Conservation (phyloP, 2,797 vertebrate species). For the Anolis apletophallus region DNA sequence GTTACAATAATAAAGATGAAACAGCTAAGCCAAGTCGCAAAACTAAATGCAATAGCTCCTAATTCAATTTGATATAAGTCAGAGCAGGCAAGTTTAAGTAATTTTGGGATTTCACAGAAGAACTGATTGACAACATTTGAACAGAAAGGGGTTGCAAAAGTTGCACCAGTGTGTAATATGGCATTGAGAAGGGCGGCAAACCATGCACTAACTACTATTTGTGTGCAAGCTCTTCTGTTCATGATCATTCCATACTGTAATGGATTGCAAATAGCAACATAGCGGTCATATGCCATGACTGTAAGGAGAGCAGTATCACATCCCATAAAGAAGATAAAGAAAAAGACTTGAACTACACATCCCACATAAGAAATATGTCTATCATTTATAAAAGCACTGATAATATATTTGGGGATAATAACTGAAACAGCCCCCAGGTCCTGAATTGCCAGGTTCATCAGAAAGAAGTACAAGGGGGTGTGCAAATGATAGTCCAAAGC, state of each 20-base stretch:
- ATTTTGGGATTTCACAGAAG: constrained; percentile 37
- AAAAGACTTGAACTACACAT: constrained; percentile 34
- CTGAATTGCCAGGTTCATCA: constrained; percentile 35
- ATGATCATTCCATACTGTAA: constrained; percentile 29
- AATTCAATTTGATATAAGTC: not conserved
- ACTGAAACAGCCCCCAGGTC: constrained; percentile 40
- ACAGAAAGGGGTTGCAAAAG: constrained; percentile 44
- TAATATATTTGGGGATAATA: constrained; percentile 16
- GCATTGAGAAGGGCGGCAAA: constrained; percentile 6
- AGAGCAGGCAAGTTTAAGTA: constrained; percentile 32
- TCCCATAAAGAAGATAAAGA: constrained; percentile 38
- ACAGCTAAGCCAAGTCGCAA: too few species aligned
- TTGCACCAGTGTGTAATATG: constrained; percentile 5
- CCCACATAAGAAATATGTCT: constrained; percentile 27
- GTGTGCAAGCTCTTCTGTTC: not conserved
- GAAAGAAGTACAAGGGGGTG: constrained; percentile 32
- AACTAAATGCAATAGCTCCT: too few species aligned
- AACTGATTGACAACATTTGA: constrained; percentile 34
- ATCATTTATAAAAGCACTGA: constrained; percentile 15
- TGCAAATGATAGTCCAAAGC: constrained; percentile 9
- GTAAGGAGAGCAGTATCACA: constrained; percentile 32
- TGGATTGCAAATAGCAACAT: constrained; percentile 33
- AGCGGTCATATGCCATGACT: constrained; percentile 29
- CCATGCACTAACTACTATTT: constrained; percentile 33
- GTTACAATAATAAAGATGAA: too few species aligned